Base-by-base conservation (phyloP, 92 coral and sea anemone genomes). In the Palythoa caribaeorum region DNA sequence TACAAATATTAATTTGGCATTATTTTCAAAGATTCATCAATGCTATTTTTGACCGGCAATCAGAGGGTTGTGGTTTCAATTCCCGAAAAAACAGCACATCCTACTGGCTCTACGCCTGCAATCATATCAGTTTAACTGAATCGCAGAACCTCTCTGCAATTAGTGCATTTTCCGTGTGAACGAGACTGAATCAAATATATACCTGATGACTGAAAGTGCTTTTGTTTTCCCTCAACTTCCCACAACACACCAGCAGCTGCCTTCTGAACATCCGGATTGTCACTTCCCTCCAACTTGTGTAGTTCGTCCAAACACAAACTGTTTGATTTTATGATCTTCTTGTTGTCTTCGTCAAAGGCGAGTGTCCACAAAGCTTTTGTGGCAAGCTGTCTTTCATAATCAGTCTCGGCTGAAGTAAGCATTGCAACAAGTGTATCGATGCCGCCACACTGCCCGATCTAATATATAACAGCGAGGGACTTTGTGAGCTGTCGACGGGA, bases 191-290 rank as follows among this genome's bases (percentile, higher is more conserved):
- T 52, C 0, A 6, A 63, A 16, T 6, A 63, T 20, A 40, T 15
- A 55, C 83, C 83, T 57, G 83, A 76, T 21, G 81, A 51, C 28
- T 73, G 90, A 17, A 91, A 80, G 44, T 93, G 84, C 70, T 80
- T 85, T 16, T 89, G 83, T 71, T 92, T 94, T 14, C 94, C 94
- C 51, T 90, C 93, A 17, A 93, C 69, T 90, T 94, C 97, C 97
- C 97, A 94, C 74, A 94, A 68, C 51, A 89, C 94, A 62, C 97
- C 97, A 38, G 92, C 90, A 1, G 97, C 95, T 12, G 93, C 94
- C 79, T 57, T 87, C 76, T 81, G 88, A 15, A 91, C 78, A 16
- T 89, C 90, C 19, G 54, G 75, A 73, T 88, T 76, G 17, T 84
- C 72, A 37, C 89, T 83, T 3, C 81, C 48, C 17, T 53, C 50